Evolutionary conservation across 2,113 vertebrate genomes (phyloP), one percentile per base, ranked within the genome.

Genomic region (Acanthochromis polyacanthus): DNA sequence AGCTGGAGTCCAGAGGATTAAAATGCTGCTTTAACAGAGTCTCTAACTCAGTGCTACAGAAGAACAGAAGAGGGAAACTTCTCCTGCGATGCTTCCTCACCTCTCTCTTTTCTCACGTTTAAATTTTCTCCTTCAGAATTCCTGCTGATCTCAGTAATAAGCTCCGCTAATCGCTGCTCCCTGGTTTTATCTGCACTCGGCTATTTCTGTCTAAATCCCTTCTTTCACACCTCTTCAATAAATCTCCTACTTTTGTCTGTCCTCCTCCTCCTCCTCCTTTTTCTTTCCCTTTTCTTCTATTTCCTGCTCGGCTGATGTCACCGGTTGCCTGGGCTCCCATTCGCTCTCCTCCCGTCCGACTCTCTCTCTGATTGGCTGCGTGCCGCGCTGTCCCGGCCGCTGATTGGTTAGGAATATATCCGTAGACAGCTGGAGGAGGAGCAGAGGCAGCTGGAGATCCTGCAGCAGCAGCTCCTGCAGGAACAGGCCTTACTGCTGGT

Each of bases 341-440:
- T 88, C 8, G 81, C 75, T 71, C 65, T 55, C 45, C 0, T 48
- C 30, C 63, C 58, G 22, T 30, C 62, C 75, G 14, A 71, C 46
- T 52, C n/a, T 71, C 59, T 43, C 78, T 88, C 60, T 84, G 78
- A 83, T 91, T 83, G 87, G 89, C 66, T 69, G 89, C 72, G 32
- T 72, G 84, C 84, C 76, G 61, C 87, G 91, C 93, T 92, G 90
- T 88, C 89, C 88, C 61, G 43, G 71, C 85, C 91, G 88, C 81
- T 69, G 83, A 75, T 84, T 80, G 88, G 89, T 73, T 95, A 99
- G 98, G 98, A 99, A 86, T 99, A 99, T 94, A 99, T 99, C 94
- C 98, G 98, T 94, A 96, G 97, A 78, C 98, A 99, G 96, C 95
- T 99, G 96, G 98, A 99, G 95, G 98, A 99, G 91, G 98, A 99